phyloP scores from a whole-genome alignment of 2,797 vertebrate species.

The Ibycter americanus region DNA sequence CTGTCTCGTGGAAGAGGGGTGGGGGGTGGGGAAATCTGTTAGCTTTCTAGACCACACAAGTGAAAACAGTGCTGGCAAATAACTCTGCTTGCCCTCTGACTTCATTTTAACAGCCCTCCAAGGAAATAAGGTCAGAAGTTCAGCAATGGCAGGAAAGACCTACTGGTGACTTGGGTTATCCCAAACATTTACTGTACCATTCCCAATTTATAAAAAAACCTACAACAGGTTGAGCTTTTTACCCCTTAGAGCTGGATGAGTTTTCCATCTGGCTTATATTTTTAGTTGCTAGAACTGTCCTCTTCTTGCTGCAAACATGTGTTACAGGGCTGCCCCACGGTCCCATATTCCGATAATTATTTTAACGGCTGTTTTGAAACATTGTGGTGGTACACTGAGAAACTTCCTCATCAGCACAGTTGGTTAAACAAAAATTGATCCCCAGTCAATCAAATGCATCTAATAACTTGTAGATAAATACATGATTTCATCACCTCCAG shows the following conservation, averaged over 20 bases:
- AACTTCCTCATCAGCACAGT: conserved; percentile 71
- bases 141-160: conserved; percentile 88
- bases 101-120: conserved; percentile 88
- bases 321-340: conserved; percentile 70
- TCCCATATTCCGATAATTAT: conserved; percentile 73
- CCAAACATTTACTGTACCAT: conserved; percentile 78
- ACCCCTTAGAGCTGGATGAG: conserved; percentile 61
- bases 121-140: conserved; percentile 93
- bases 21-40: conserved; percentile 68
- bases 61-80: conserved; percentile 88
- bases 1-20: neutral
- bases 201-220: conserved; percentile 77
- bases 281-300: conserved; percentile 64
- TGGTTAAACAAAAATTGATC: conserved; percentile 79
- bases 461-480: conserved; percentile 84
- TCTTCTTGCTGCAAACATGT: conserved; percentile 71
- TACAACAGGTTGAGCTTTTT: conserved; percentile 55
- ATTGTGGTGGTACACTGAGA: conserved; percentile 65
- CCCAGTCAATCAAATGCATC: conserved; percentile 77
- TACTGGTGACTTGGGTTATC: conserved; percentile 81
- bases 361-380: conserved; percentile 79
- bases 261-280: conserved; percentile 80
- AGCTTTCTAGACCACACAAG: conserved; percentile 93
- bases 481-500: conserved; percentile 85
- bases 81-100: conserved; percentile 93